These are phyloP conservation scores for Thelaira solivaga DNA, from an alignment of 2,888 invertebrate genomes.

Conservation along the genomic window DNA sequence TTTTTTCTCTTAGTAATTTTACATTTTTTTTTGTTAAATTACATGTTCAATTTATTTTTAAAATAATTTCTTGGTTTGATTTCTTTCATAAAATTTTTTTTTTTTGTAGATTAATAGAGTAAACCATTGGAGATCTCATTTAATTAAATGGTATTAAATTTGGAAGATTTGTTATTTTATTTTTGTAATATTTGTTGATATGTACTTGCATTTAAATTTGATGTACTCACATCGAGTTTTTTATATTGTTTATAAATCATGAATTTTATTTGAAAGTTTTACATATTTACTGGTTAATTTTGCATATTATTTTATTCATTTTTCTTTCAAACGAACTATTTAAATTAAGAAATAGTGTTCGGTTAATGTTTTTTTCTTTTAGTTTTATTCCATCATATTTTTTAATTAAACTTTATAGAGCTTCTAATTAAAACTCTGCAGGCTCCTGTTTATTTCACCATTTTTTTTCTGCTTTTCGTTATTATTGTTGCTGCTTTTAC, in stretches of 20 bases:
- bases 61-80: too few species aligned
- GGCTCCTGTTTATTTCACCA: conserved; percentile 66
- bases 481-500: neutral
- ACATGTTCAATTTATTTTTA: conserved; percentile 18
- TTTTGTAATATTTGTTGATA: too few species aligned
- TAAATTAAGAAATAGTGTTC: neutral
- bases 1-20: neutral
- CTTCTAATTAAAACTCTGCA: conserved; percentile 75
- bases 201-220: too few species aligned
- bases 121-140: conserved; percentile 73
- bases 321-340: too few species aligned
- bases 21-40: neutral
- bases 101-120: conserved; percentile 58
- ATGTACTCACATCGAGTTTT: too few species aligned
- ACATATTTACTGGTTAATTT: conserved; percentile 24
- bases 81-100: conserved; percentile 13
- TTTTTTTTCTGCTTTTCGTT: too few species aligned
- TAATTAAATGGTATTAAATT: conserved; percentile 70
- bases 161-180: neutral
- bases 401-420: conserved; percentile 73
- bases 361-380: neutral
- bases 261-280: conserved; percentile 17
- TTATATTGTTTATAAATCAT: conserved; percentile 52
- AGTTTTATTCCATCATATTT: conserved; percentile 66
- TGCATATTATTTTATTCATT: conserved; percentile 29